phyloP scores from a whole-genome alignment of 2,113 vertebrate species.

The Leucopsar rothschildi region DNA sequence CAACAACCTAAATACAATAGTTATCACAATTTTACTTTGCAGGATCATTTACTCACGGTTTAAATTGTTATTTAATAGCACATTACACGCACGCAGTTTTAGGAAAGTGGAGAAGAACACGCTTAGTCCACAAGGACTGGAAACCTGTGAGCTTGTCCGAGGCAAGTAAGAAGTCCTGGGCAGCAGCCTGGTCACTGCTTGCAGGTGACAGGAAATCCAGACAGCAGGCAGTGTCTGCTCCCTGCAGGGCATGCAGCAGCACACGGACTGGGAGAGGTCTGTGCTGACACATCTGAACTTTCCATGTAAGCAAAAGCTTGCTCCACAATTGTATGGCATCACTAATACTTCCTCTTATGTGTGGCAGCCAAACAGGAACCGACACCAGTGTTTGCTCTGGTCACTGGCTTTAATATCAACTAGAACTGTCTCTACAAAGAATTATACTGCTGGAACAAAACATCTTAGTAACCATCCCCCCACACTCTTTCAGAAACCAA shows the following conservation, averaged over 20 bases:
- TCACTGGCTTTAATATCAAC: not conserved
- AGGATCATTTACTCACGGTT: not conserved
- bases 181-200: not conserved
- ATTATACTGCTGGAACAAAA: not conserved
- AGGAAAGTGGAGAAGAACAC: not conserved
- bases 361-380: not conserved
- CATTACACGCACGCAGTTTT: not conserved
- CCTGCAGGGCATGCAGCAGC: accelerated
- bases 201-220: accelerated
- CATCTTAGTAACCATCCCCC: not conserved
- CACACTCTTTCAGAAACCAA: not conserved
- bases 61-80: accelerated
- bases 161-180: not conserved
- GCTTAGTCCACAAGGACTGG: not conserved
- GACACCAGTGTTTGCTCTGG: not conserved
- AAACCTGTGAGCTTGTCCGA: not conserved
- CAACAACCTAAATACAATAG: not conserved
- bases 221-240: not conserved
- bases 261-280: accelerated
- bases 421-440: not conserved
- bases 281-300: not conserved
- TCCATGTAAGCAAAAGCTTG: not conserved
- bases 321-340: accelerated
- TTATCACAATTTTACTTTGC: not conserved
- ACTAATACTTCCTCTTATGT: not conserved